Evolutionary conservation across 2,113 vertebrate genomes (phyloP).

Genomic region (Sinocyclocheilus maitianheensis): DNA sequence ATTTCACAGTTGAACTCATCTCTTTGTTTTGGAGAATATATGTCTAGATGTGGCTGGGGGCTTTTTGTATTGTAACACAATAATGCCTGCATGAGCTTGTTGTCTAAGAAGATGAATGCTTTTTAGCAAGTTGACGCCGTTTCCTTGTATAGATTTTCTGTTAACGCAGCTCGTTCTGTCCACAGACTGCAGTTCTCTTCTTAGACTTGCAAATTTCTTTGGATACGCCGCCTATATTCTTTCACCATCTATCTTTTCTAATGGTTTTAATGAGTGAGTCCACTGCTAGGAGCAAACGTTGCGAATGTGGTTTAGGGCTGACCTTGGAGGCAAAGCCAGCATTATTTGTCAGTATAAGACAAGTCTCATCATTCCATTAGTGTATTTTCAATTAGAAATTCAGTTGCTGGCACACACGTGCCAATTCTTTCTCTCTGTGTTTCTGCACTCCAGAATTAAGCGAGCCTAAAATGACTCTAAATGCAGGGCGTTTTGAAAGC

Average conservation of each 20-base stretch:
- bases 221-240: not conserved
- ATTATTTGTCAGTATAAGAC: conserved; percentile 35
- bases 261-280: not conserved
- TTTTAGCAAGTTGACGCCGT: not conserved
- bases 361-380: conserved; percentile 10
- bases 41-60: not conserved
- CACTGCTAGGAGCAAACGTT: not conserved
- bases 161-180: not conserved
- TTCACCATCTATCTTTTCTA: conserved; percentile 8
- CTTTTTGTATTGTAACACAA: not conserved
- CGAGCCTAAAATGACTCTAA: conserved; percentile 52
- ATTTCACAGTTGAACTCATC: not conserved
- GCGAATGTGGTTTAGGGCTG: conserved; percentile 6
- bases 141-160: not conserved
- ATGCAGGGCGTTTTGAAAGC: conserved; percentile 51
- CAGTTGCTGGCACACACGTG: conserved; percentile 15
- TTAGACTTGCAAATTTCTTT: conserved; percentile 6
- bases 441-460: conserved; percentile 40
- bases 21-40: not conserved
- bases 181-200: not conserved
- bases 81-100: not conserved
- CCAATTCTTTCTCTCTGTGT: conserved; percentile 23
- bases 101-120: not conserved
- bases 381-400: conserved; percentile 30
- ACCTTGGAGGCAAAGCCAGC: not conserved